Evolutionary conservation across 2,113 vertebrate genomes (phyloP).

Genomic region (Dunckerocampus dactyliophorus): DNA sequence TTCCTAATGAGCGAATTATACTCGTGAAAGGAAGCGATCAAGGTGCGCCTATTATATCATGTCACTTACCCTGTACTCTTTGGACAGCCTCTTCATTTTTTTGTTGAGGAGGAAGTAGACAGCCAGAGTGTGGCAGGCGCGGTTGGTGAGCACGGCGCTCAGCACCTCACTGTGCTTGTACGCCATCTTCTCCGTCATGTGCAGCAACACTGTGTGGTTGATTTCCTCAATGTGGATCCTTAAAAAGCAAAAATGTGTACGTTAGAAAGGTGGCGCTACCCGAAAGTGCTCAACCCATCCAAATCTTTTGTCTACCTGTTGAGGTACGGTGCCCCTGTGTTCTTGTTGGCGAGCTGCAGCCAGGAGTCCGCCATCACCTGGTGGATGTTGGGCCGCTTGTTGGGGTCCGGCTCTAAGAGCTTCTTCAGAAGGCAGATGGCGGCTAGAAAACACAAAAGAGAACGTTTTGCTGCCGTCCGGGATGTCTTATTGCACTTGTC

Average conservation of each 20-base stretch:
- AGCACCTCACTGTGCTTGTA: constrained; percentile 94
- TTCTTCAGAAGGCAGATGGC: constrained; percentile 86
- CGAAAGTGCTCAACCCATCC: no score
- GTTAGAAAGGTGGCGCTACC: background rate
- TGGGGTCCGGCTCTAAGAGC: constrained; percentile 91
- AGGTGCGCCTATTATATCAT: background rate
- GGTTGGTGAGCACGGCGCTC: constrained; percentile 92
- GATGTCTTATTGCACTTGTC: background rate
- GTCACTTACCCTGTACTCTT: constrained; percentile 78
- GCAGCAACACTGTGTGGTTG: constrained; percentile 88
- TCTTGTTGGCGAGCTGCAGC: constrained; percentile 86
- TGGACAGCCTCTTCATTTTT: constrained; percentile 89
- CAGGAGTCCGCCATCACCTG: constrained; percentile 93
- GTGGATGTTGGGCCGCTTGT: constrained; percentile 92
- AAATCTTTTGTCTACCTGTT: constrained; percentile 78
- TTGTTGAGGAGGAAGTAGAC: constrained; percentile 95
- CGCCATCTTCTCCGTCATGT: constrained; percentile 93
- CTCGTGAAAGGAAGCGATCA: background rate
- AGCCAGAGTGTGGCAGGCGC: constrained; percentile 89
- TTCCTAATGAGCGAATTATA: no score
- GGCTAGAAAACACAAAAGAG: constrained; percentile 59
- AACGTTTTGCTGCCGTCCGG: no score
- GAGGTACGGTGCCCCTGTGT: constrained; percentile 83
- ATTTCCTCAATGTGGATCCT: constrained; percentile 96
- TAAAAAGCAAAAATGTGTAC: background rate